Base-by-base conservation (phyloP, 2,113 vertebrate species). In the Saccopteryx leptura region DNA sequence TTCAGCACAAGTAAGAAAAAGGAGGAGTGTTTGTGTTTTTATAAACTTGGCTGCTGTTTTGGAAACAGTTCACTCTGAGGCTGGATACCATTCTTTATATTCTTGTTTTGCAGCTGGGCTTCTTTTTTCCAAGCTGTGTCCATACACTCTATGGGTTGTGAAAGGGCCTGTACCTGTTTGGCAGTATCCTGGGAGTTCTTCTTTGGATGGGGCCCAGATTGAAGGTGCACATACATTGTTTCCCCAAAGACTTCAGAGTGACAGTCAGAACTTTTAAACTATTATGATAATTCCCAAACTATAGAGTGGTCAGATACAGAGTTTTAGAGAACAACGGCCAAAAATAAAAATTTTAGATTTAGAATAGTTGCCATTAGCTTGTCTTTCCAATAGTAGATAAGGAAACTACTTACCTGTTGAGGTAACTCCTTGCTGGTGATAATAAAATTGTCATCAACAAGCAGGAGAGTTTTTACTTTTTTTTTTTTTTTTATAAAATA, bases 291-390 rank as follows among this genome's bases (percentile, higher is more conserved):
- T 91, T 89, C 91, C 56, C 46, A 88, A n/a, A 68, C 50, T 56
- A 13, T 61, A 24, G 56, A 72, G 50, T 79, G 82, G 74, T 39
- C 48, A 4, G 23, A 33, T 80, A 18, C 7, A 50, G n/a, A 58
- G 68, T 84, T 97, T 83, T 31, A 89, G 89, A 76, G 83, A 88
- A 63, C 24, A 69, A 2, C 50, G 68, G 52, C 68, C 14, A 0
- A 79, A 91, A 56, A 54, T 60, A 76, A 79, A 90, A 4, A 56
- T 71, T 83, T 94, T 74, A 83, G 50, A 79, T 93, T 78, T 94
- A 50, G 58, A 66, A 21, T 81, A 80, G 52, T 80, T 92, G n/a
- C 61, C 33, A 28, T 80, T 78, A 75, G 39, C 65, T 31, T 88
- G 71, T 75, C 63, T 68, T 85, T 54, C 60, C 88, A 23, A 79